Base-by-base conservation (phyloP, 2,888 invertebrate species). In the Phortica okadai region DNA sequence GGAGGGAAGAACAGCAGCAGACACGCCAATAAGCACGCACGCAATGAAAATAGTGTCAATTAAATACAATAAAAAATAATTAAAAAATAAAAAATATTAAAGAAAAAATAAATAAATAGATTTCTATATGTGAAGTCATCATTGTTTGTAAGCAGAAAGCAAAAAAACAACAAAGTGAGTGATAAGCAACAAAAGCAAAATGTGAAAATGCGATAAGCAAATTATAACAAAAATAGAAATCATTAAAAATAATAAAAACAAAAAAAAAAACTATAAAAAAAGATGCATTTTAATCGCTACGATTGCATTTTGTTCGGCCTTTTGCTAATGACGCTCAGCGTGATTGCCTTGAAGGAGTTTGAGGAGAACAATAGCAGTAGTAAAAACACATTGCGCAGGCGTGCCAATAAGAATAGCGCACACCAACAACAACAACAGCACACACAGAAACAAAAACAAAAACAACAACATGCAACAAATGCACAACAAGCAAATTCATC, bases 291-390 rank as follows among this genome's bases (percentile, higher is more conserved):
- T 33, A 69, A 76, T 80, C 80, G 62, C 7, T 8, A 64, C 33
- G 62, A 72, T 70, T 70, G 78, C 74, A 75, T 80, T 73, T 74
- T 81, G 41, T 42, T 79, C 16, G 74, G 56, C 69, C n/a, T 79
- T 14, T 42, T 74, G 58, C 45, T 69, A 64, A 50, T 54, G 64
- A 6, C 77, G 59, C 74, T 84, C 10, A 74, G 78, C 64, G 79
- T 78, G 72, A 59, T 73, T 41, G 82, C 77, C 6, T 66, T 82
- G 67, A 79, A 81, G 62, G 66, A 66, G 33, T 67, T 74, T 75
- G 81, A 81, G 69, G 70, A 76, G 62, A 74, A 78, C n/a, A 78
- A 77, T 70, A 80, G 78, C 76, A n/a, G n/a, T n/a, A 54, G 69
- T 66, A 77, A 74, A 56, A 62, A 10, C 25, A 21, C 16, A 10